phyloP scores from a whole-genome alignment of 2,113 vertebrate genomes.

The Phalacrocorax brasilianus region DNA sequence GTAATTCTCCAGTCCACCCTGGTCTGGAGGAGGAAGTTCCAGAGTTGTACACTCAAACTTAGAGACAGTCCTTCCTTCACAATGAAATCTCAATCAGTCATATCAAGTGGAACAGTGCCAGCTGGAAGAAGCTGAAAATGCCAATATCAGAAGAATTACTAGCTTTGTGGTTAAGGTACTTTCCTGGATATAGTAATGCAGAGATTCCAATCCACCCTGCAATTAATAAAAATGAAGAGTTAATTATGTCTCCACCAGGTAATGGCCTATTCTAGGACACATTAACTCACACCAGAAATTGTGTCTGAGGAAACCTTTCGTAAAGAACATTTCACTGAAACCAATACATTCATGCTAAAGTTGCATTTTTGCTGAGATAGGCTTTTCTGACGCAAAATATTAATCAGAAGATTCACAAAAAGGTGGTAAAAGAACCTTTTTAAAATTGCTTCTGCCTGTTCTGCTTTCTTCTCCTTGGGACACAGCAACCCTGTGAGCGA shows the following conservation, averaged over 20 bases:
- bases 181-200: not conserved
- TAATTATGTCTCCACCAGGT: not conserved
- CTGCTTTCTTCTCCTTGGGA: not conserved
- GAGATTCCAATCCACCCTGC: not conserved
- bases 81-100: not conserved
- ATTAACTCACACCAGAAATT: not conserved
- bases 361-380: not conserved
- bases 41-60: not conserved
- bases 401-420: not conserved
- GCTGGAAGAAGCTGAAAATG: not conserved
- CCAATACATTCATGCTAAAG: not conserved
- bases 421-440: not conserved
- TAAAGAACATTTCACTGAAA: not conserved
- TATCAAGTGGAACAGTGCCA: not conserved
- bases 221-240: not conserved
- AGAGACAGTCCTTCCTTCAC: not conserved
- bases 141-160: not conserved
- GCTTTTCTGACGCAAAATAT: not conserved
- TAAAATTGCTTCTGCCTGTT: not conserved
- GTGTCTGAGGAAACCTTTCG: not conserved
- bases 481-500: fast-evolving
- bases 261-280: not conserved
- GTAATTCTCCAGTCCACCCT: not conserved
- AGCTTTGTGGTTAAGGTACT: not conserved
- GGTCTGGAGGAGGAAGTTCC: not conserved